A percentile compares a stretch with the other conserved stretches of the same genome.
Evolutionary conservation across 1,140 invertebrate species (phyloP).

Genomic region (Neocloeon triangulifer): DNA sequence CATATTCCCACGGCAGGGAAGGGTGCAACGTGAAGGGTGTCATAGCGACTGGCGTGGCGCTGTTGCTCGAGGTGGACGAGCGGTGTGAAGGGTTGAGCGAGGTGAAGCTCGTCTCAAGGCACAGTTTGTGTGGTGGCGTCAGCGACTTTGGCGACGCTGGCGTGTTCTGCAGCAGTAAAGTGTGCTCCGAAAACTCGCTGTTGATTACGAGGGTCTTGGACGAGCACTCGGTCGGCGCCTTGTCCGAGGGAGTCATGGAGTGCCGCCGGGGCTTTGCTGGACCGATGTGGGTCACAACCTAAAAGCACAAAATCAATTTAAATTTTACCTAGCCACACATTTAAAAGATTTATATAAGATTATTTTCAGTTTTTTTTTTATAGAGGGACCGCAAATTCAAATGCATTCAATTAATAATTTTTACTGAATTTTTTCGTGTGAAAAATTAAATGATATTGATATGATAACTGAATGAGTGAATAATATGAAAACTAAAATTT

Average conservation of each 20-base stretch:
- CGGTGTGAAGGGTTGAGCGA: constrained; percentile 22
- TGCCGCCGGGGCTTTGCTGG: constrained; percentile 41
- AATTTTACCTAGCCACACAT: neutral
- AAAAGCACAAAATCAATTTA: constrained; percentile 9
- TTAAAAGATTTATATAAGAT: too few species aligned
- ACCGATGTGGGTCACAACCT: constrained; percentile 54
- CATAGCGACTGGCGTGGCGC: constrained; percentile 8
- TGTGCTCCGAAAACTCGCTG: neutral
- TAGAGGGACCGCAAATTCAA: too few species aligned
- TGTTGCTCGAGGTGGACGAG: constrained; percentile 9
- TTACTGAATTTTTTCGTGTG: too few species aligned
- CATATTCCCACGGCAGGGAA: constrained; percentile 14
- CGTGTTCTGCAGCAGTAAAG: too few species aligned
- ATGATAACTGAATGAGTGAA: too few species aligned
- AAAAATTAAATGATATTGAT: too few species aligned
- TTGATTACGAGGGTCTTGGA: neutral
- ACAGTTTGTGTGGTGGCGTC: constrained; percentile 30
- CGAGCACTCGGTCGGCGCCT: constrained; percentile 2
- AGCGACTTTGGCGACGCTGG: constrained; percentile 16
- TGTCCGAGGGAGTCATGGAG: constrained; percentile 9
- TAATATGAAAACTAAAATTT: too few species aligned
- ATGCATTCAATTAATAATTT: too few species aligned
- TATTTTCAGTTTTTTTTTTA: too few species aligned
- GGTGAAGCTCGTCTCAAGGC: constrained; percentile 54
- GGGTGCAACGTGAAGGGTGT: constrained; percentile 11